Base-by-base conservation (phyloP, 2,113 vertebrate genomes). In the Phalacrocorax brasilianus region DNA sequence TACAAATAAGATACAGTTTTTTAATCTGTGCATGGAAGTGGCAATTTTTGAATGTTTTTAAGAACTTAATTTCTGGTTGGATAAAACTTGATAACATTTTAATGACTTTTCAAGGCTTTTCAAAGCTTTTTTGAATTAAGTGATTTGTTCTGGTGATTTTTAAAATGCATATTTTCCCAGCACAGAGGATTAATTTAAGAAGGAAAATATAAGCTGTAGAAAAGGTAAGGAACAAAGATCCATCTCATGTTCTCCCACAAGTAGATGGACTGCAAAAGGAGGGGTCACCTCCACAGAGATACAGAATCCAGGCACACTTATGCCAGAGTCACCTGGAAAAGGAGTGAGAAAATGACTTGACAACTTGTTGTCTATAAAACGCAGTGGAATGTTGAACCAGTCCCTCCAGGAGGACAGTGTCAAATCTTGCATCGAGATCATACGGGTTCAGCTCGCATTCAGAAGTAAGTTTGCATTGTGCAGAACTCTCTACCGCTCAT, bases 381-480 rank as follows among this genome's bases (percentile, higher is more conserved):
- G 8, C 49, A 6, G 53, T 14, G 63, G 56, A 8, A 28, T 0
- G 1, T 32, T 20, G 45, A 38, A 16, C n/a, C 38, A 12, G 30
- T 32, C 18, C 40, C 61, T 40, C 3, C 50, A 27, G 65, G 65
- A 50, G 40, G 20, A 56, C 33, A 10, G 45, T 12, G 49, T 17
- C 88, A 21, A 5, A 19, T 1, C 9, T 24, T 8, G 44, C 53
- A 8, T 12, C 0, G 0, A 12, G 28, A 11, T 12, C 32, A 11
- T 4, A 4, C 6, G 5, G 68, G 7, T n/a, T 15, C 79, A 20
- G 55, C 71, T 78, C 9, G 0, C 5, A 2, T 28, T 35, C 14
- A 6, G 10, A 19, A 22, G 49, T 32, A 11, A 55, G 49, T 26
- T 7, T 30, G 73, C 44, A 5, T 40, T 0, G 26, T 5, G 47